A percentile compares a stretch with the other conserved stretches of the same genome.
Conservation (phyloP, 2,888 invertebrate genomes). For the Pteria penguin region DNA sequence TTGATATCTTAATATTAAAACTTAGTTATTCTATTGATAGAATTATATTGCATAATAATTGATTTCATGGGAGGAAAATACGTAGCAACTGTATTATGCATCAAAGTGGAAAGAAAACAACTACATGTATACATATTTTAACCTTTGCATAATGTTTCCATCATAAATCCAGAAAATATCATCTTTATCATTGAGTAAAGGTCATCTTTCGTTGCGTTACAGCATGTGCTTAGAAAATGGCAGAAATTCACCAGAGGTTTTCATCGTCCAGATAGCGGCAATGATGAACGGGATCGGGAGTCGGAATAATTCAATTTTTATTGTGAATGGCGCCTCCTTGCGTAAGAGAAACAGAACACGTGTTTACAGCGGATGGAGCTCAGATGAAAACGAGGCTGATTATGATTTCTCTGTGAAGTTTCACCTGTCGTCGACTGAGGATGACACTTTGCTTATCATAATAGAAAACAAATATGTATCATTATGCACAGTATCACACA, state of each 20-base stretch:
- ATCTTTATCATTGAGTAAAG: too few species aligned
- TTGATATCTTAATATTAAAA: too few species aligned
- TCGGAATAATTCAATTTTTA: not conserved
- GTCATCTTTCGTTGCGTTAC: not conserved
- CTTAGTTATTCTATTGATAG: too few species aligned
- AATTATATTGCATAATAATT: too few species aligned
- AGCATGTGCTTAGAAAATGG: not conserved
- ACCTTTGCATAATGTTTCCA: too few species aligned
- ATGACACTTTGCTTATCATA: not conserved
- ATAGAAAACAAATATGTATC: not conserved
- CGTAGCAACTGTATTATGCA: too few species aligned
- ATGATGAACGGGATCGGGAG: not conserved
- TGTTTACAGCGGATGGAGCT: not conserved
- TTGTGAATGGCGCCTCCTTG: not conserved
- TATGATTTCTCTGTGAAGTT: not conserved
- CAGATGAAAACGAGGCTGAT: not conserved
- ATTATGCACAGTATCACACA: not conserved
- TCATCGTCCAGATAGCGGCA: not conserved
- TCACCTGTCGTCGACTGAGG: not conserved
- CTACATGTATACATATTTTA: too few species aligned
- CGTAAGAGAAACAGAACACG: not conserved
- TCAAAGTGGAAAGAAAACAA: too few species aligned
- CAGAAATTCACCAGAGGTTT: constrained; percentile 9
- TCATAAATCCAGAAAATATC: too few species aligned
- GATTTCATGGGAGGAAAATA: too few species aligned